Base-by-base conservation (phyloP, 2,113 vertebrate species). In the Riparia riparia region DNA sequence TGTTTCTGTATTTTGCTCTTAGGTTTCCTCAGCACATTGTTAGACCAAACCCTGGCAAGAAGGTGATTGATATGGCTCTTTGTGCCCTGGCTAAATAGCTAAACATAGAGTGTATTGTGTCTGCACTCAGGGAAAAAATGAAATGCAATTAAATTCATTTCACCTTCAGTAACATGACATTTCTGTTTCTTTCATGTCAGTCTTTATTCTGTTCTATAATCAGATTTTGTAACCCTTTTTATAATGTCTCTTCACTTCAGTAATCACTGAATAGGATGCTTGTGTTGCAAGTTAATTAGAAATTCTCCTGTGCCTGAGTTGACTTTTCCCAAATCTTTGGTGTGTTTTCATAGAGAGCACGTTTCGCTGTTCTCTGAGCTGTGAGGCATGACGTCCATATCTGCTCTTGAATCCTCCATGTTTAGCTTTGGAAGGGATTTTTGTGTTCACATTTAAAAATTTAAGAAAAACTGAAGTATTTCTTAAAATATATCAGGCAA, bases 171-270 rank as follows among this genome's bases (percentile, higher is more conserved):
- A 91, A 82, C 80, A 45, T 96, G 93, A 92, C 89, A 92, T 95
- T 97, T 96, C 84, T 95, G 92, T 93, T 96, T 93, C 82, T 93
- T 89, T 95, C 63, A 86, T 96, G 90, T 95, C 93, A 96, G 63
- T 56, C 68, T 96, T 93, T 96, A 87, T 90, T 91, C 86, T 77
- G 45, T 86, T 37, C 29, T 89, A 26, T 92, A 74, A 95, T 93
- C 94, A 86, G 60, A 92, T 97, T 95, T 96, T 92, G 83, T 97
- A 97, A 93, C 96, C 96, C 71, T 53, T 76, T 96, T 95, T 92
- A 91, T 77, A 82, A 54, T 71, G 65, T 70, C 92, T 92, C 49
- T 77, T 91, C 86, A 73, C 96, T 96, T 98, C 86, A 95, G 77
- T 92, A 95, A 76, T 85, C 95, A 87, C 83, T 97, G 77, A 81